Conservation (phyloP, 2,888 invertebrate species). For the Meganola albula region DNA sequence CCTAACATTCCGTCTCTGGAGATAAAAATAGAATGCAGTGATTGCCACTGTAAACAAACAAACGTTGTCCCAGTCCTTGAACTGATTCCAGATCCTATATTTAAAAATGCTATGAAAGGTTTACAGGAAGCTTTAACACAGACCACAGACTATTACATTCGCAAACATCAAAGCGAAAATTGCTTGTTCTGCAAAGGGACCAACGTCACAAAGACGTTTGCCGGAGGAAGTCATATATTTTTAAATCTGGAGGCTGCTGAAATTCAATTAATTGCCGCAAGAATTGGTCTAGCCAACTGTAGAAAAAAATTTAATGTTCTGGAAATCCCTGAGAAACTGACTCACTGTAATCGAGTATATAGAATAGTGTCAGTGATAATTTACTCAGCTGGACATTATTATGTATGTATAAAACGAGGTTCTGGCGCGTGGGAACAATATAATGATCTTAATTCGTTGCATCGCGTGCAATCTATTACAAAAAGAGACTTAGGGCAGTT, state of each 20-base stretch:
- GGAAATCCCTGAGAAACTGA: conserved; percentile 5
- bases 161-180: not conserved
- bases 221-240: conserved; percentile 2
- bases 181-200: not conserved
- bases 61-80: conserved; percentile 2
- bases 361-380: conserved; percentile 1
- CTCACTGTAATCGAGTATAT: not conserved
- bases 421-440: conserved; percentile 8
- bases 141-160: not conserved
- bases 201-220: conserved; percentile 1
- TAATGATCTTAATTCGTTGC: conserved; percentile 4
- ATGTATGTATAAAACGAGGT: conserved; percentile 3
- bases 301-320: conserved; percentile 7
- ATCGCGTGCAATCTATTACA: not conserved
- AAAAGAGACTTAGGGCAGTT: conserved; percentile 1
- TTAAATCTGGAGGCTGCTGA: conserved; percentile 4
- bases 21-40: not conserved
- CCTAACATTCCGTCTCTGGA: conserved; percentile 2
- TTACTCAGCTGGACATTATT: conserved; percentile 2
- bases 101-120: conserved; percentile 1
- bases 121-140: not conserved
- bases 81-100: conserved; percentile 2
- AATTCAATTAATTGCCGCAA: conserved; percentile 2
- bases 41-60: conserved; percentile 1
- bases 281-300: conserved; percentile 6